A percentile compares a stretch with the other conserved stretches of the same genome.
Evolutionary conservation across 2,797 vertebrate genomes (phyloP).

Genomic region (Platyrinchus mystaceus): DNA sequence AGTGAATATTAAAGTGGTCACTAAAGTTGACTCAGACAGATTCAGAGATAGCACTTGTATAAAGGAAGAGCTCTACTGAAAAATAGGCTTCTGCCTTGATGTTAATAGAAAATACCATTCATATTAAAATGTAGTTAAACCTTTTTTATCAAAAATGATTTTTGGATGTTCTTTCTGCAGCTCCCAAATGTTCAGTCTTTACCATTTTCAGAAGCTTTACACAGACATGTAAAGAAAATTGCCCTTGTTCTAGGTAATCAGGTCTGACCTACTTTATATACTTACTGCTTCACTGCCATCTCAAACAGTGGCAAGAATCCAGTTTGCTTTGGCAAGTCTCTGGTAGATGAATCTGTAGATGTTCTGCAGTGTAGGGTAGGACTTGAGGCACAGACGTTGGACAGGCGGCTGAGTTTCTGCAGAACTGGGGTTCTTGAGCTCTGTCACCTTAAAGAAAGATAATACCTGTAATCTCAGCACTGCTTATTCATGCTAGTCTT

Average conservation of each 20-base stretch:
- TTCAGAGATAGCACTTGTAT: constrained; percentile 37
- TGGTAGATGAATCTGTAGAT: neutral
- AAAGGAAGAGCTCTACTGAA: constrained; percentile 11
- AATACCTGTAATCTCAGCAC: neutral
- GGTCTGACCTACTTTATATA: constrained; percentile 17
- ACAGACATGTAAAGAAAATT: constrained; percentile 31
- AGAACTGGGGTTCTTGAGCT: neutral
- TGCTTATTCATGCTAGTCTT: constrained; percentile 2
- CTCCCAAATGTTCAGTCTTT: neutral
- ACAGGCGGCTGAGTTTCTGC: neutral
- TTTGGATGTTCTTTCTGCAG: neutral
- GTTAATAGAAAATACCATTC: constrained; percentile 55
- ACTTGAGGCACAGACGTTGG: neutral
- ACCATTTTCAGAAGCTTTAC: constrained; percentile 7
- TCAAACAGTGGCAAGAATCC: constrained; percentile 40
- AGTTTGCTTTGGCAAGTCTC: constrained; percentile 22
- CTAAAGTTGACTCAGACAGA: constrained; percentile 68
- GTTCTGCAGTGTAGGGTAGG: neutral
- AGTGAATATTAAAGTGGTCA: constrained; percentile 70
- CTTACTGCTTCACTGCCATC: neutral
- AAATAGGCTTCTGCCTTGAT: constrained; percentile 31
- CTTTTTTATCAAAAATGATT: neutral
- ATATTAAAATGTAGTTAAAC: constrained; percentile 53
- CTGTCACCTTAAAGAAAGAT: neutral
- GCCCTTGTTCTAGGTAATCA: constrained; percentile 32